A percentile compares a stretch with the other conserved stretches of the same genome.
These are phyloP conservation scores for Dasysyrphus tricinctus DNA, from an alignment of 2,888 invertebrate genomes.

Conservation along the genomic window DNA sequence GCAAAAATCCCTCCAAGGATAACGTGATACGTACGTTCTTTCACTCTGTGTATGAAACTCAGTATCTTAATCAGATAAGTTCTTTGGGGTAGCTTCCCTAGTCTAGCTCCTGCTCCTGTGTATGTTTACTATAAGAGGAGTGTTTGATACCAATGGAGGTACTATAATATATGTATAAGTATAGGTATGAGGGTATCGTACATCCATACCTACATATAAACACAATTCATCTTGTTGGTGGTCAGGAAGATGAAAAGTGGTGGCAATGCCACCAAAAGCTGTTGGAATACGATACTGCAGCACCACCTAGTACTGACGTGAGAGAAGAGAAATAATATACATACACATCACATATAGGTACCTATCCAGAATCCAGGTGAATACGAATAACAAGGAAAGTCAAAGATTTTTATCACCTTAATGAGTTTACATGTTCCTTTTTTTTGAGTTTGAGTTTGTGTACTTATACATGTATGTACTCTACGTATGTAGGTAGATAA, in stretches of 20 bases:
- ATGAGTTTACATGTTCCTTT: slow-evolving; percentile 72
- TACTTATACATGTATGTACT: not conserved
- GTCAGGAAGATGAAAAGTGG: slow-evolving; percentile 72
- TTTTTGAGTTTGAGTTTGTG: slow-evolving; percentile 3
- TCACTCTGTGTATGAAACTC: slow-evolving; percentile 40
- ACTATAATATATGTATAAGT: not conserved
- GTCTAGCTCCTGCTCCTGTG: slow-evolving; percentile 11
- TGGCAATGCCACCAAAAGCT: slow-evolving; percentile 62
- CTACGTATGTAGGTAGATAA: not conserved
- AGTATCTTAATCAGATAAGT: slow-evolving; percentile 73
- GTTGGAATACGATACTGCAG: slow-evolving; percentile 55
- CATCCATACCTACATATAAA: slow-evolving; percentile 5
- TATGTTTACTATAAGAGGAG: slow-evolving; percentile 11
- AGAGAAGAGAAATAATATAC: slow-evolving; percentile 31
- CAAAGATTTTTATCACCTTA: slow-evolving; percentile 75
- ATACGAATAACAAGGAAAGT: slow-evolving; percentile 59
- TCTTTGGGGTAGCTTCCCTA: slow-evolving; percentile 53
- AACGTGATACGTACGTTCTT: slow-evolving; percentile 28
- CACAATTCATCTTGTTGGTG: slow-evolving; percentile 60
- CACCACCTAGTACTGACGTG: slow-evolving; percentile 31
- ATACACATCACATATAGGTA: no score
- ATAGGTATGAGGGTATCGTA: not conserved
- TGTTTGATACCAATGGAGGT: slow-evolving; percentile 49
- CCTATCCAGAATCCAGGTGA: slow-evolving; percentile 53
- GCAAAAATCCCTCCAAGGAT: slow-evolving; percentile 57